Evolutionary conservation across 2,113 vertebrate species (phyloP).

Genomic region (Halichoeres trimaculatus): DNA sequence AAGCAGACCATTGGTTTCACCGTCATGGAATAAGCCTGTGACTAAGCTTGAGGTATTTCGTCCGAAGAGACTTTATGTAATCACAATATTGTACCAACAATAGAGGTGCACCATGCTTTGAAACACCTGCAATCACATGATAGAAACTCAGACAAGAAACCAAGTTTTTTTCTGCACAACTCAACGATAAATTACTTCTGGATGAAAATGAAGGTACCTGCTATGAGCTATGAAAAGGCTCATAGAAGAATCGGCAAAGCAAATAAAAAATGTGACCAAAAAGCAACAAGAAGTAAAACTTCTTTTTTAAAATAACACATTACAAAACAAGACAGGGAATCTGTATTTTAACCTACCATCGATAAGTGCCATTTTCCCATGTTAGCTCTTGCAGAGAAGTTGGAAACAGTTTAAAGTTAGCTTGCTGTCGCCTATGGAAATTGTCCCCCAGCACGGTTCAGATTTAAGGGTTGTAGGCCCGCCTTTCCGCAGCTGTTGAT

Average conservation of each 20-base stretch:
- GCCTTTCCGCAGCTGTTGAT: background rate
- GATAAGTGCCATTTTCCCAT: conserved; percentile 82
- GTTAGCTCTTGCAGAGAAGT: conserved; percentile 4
- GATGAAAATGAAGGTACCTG: no score
- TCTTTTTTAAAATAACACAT: background rate
- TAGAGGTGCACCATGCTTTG: background rate
- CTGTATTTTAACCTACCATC: conserved; percentile 69
- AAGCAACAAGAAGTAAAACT: no score
- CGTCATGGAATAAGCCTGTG: background rate
- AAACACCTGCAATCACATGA: conserved; percentile 27
- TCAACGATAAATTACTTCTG: conserved; percentile 2
- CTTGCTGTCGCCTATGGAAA: background rate
- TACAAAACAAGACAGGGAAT: background rate
- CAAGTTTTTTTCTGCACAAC: background rate
- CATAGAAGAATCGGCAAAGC: background rate
- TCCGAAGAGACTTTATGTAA: background rate
- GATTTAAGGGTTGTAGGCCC: background rate
- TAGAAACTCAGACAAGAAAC: conserved; percentile 23
- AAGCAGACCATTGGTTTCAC: background rate
- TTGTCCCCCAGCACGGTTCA: background rate
- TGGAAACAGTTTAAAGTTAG: background rate
- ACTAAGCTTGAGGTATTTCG: background rate
- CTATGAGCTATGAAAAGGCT: background rate
- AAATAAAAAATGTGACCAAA: background rate
- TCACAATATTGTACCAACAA: conserved; percentile 2